Evolutionary conservation across 2,113 vertebrate species (phyloP).

Genomic region (Bubo blakistoni): DNA sequence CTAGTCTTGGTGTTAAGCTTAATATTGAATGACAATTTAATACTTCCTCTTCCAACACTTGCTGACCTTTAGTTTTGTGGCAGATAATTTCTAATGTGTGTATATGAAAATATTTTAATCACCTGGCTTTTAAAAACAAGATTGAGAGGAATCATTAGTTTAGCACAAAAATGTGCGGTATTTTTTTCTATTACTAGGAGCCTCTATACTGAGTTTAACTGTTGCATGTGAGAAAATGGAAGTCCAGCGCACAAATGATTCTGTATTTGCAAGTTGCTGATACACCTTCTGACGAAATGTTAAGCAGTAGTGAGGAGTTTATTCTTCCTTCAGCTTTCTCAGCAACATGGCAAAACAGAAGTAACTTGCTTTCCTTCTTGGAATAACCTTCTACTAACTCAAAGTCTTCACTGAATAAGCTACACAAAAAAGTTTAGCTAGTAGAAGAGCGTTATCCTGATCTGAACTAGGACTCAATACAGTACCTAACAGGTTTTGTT

Average conservation of each 20-base stretch:
- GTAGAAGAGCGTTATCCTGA: neutral
- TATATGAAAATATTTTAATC: neutral
- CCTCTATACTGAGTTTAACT: neutral
- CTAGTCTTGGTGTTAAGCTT: neutral
- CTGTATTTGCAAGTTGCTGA: neutral
- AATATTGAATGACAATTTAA: conserved; percentile 9
- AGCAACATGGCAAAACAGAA: neutral
- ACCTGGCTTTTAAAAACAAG: neutral
- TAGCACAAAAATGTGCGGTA: neutral
- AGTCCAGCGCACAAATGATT: neutral
- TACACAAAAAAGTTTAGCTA: neutral
- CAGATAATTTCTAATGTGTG: neutral
- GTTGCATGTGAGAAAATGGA: neutral
- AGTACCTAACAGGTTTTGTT: neutral
- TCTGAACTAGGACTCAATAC: neutral
- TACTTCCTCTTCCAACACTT: neutral
- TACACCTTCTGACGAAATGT: neutral
- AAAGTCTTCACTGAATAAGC: neutral
- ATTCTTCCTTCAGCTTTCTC: neutral
- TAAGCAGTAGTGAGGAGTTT: neutral
- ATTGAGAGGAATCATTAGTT: neutral
- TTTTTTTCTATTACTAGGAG: neutral
- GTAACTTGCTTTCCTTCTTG: neutral
- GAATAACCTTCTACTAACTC: neutral
- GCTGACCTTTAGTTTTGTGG: neutral